Evolutionary conservation across 2,797 vertebrate genomes (phyloP).

Genomic region (Gobionotothen gibberifrons): DNA sequence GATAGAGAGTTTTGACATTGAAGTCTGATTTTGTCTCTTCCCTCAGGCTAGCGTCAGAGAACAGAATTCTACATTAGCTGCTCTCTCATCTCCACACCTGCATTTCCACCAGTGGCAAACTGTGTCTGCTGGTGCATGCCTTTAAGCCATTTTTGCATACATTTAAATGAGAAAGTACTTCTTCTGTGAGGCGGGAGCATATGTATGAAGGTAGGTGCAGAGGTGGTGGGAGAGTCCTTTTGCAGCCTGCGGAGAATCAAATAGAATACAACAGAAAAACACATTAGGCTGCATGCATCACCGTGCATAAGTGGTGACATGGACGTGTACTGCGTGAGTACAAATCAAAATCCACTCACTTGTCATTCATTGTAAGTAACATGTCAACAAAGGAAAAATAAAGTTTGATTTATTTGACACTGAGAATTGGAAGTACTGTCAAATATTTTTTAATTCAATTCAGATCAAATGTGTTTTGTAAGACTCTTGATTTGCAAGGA

Average conservation of each 20-base stretch:
- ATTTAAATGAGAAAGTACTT: constrained; percentile 56
- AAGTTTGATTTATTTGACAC: constrained; percentile 17
- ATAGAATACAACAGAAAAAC: constrained; percentile 67
- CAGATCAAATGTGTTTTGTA: background rate
- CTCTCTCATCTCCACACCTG: constrained; percentile 57
- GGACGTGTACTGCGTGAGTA: constrained; percentile 26
- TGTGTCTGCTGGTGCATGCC: constrained; percentile 54
- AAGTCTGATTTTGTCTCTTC: constrained; percentile 29
- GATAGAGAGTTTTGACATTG: background rate
- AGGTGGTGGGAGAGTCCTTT: constrained; percentile 47
- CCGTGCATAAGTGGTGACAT: constrained; percentile 35
- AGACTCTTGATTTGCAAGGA: constrained; percentile 11
- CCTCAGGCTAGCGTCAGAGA: constrained; percentile 42
- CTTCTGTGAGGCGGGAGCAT: background rate
- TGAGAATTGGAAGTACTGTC: background rate
- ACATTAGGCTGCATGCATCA: constrained; percentile 60
- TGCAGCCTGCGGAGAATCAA: constrained; percentile 71
- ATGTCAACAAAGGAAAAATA: background rate
- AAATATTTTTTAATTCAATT: background rate
- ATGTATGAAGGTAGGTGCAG: constrained; percentile 32
- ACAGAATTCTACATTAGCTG: constrained; percentile 49
- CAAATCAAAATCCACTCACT: constrained; percentile 54
- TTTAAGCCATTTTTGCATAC: constrained; percentile 62
- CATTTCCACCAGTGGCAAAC: constrained; percentile 47
- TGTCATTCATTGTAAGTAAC: constrained; percentile 22